These are phyloP conservation scores for Zapornia atra DNA, from an alignment of 2,113 vertebrate species.

Conservation along the genomic window DNA sequence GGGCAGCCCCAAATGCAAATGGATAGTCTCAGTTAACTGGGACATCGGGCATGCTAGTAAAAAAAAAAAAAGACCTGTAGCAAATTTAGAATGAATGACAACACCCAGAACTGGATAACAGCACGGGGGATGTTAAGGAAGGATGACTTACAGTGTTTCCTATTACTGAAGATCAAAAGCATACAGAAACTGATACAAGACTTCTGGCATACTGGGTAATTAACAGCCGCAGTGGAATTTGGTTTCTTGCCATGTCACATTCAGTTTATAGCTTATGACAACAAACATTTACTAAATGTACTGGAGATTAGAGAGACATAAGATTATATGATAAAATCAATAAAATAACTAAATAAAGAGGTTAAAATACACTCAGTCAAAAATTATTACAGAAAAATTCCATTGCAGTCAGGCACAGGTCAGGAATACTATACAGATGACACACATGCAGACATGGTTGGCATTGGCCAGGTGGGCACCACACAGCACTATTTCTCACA, in stretches of 20 bases:
- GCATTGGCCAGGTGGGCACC: neutral
- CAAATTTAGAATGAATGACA: neutral
- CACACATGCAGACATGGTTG: neutral
- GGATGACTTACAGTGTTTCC: neutral
- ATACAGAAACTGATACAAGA: neutral
- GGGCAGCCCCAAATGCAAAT: neutral
- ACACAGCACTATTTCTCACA: neutral
- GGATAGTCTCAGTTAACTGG: neutral
- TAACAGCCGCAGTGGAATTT: constrained; percentile 32
- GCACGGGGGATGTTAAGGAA: neutral
- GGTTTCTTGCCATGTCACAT: constrained; percentile 35
- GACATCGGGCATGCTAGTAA: neutral
- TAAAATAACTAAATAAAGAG: constrained; percentile 40
- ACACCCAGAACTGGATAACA: neutral
- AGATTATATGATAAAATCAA: constrained; percentile 45
- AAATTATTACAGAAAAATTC: neutral
- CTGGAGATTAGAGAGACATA: constrained; percentile 12
- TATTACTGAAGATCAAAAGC: neutral
- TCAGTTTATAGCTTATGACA: constrained; percentile 38
- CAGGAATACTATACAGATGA: neutral
- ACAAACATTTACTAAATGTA: constrained; percentile 49
- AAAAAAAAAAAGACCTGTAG: neutral
- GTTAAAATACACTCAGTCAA: neutral
- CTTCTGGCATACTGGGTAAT: constrained; percentile 12
- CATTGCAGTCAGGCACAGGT: neutral